phyloP scores from a whole-genome alignment of 2,797 vertebrate genomes.

The Acrocephalus scirpaceus region DNA sequence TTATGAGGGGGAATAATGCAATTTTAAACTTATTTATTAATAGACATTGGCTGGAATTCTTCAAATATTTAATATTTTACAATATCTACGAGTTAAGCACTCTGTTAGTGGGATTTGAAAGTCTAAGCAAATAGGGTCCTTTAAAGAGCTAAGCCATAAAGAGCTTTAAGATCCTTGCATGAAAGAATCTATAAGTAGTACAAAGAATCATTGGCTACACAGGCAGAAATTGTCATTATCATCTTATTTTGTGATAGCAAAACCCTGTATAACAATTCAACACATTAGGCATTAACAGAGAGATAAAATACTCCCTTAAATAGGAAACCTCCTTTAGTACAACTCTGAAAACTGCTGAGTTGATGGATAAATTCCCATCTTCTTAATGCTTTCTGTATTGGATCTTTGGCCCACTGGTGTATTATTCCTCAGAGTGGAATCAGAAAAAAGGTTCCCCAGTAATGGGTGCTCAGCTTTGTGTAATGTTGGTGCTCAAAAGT shows the following conservation, averaged over 20 bases:
- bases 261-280: constrained; percentile 41
- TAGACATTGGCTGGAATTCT: background rate
- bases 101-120: background rate
- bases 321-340: constrained; percentile 24
- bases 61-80: background rate
- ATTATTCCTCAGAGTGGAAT: constrained; percentile 3
- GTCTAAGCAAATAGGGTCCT: constrained; percentile 13
- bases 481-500: background rate
- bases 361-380: constrained; percentile 52
- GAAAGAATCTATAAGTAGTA: constrained; percentile 44
- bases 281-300: constrained; percentile 37
- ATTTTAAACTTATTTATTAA: background rate
- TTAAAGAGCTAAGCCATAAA: constrained; percentile 44
- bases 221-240: constrained; percentile 29
- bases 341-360: constrained; percentile 35
- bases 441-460: background rate
- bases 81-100: background rate
- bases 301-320: constrained; percentile 57
- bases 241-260: constrained; percentile 54
- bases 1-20: background rate
- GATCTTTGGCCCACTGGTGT: constrained; percentile 32
- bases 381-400: constrained; percentile 33
- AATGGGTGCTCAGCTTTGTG: background rate
- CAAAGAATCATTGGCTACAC: constrained; percentile 35
- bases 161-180: constrained; percentile 40